Conservation (phyloP, 2,888 invertebrate species). For the Protodeltote pygarga region DNA sequence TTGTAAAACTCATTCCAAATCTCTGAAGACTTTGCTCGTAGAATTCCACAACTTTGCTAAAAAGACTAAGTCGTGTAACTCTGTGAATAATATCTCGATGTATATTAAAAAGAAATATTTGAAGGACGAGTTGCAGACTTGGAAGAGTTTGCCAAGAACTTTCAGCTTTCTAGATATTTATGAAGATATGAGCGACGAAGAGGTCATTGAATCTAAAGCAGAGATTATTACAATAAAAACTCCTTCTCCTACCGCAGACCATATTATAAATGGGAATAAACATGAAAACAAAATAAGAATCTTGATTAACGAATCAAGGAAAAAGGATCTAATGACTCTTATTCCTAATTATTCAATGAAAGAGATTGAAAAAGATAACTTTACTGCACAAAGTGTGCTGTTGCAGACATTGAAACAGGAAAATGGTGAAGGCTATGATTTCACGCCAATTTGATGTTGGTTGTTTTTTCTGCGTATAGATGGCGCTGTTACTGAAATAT, state of each 20-base stretch:
- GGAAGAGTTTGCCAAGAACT: slow-evolving; percentile 51
- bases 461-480: background rate
- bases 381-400: background rate
- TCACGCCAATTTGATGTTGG: too few species aligned
- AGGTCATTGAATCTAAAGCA: background rate
- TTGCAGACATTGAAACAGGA: background rate
- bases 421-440: too few species aligned
- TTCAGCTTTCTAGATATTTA: slow-evolving; percentile 50
- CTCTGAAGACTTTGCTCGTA: slow-evolving; percentile 53
- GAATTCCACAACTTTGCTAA: slow-evolving; percentile 60
- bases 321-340: slow-evolving; percentile 20
- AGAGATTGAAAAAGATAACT: background rate
- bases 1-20: slow-evolving; percentile 55
- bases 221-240: background rate
- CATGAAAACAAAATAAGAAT: slow-evolving; percentile 22
- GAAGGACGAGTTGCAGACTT: slow-evolving; percentile 59
- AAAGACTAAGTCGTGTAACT: slow-evolving; percentile 52
- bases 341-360: slow-evolving; percentile 7
- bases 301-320: slow-evolving; percentile 32
- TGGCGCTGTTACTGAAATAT: slow-evolving; percentile 5
- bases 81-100: slow-evolving; percentile 57
- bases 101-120: slow-evolving; percentile 62
- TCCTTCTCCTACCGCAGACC: background rate
- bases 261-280: slow-evolving; percentile 14
- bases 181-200: background rate